Evolutionary conservation across 1,140 invertebrate species (phyloP).

Genomic region (Macrostomum lignano): DNA sequence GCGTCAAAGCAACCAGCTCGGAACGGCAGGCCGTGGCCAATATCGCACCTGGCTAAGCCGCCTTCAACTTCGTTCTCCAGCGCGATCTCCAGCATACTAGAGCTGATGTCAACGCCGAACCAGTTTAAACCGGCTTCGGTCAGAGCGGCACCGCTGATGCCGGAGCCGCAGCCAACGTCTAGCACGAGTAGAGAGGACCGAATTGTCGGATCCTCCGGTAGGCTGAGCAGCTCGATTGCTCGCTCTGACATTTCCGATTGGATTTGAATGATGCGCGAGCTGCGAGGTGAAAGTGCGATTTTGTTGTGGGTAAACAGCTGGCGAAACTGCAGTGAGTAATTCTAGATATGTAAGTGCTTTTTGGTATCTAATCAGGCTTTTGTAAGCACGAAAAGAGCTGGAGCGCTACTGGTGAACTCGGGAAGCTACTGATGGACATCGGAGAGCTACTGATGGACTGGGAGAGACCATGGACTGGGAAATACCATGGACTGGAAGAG

Average conservation of each 20-base stretch:
- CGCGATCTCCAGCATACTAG: conserved; percentile 64
- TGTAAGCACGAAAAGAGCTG: too few species aligned
- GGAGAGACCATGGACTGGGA: too few species aligned
- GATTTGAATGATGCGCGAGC: conserved; percentile 78
- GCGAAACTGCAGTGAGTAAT: too few species aligned
- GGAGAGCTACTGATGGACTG: too few species aligned
- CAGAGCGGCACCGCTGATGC: conserved; percentile 63
- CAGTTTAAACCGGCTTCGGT: conserved; percentile 69
- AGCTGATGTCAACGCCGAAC: conserved; percentile 80
- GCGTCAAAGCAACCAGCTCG: conserved; percentile 77
- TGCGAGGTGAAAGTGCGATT: too few species aligned
- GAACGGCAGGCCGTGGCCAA: conserved; percentile 82
- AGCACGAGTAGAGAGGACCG: conserved; percentile 5
- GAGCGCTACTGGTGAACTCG: too few species aligned
- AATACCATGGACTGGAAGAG: too few species aligned
- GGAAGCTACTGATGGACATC: too few species aligned
- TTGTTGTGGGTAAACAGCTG: too few species aligned
- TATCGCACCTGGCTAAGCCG: conserved; percentile 61
- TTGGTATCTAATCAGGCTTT: too few species aligned
- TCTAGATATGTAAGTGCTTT: too few species aligned
- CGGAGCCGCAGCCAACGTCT: conserved; percentile 52
- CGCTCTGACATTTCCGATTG: conserved; percentile 73
- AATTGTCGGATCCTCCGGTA: conserved; percentile 42
- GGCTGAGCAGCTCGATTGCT: conserved; percentile 57
- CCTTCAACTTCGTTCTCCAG: conserved; percentile 60